A percentile compares a stretch with the other conserved stretches of the same genome.
Conservation (phyloP, 2,888 invertebrate genomes). For the Xestobium rufovillosum region DNA sequence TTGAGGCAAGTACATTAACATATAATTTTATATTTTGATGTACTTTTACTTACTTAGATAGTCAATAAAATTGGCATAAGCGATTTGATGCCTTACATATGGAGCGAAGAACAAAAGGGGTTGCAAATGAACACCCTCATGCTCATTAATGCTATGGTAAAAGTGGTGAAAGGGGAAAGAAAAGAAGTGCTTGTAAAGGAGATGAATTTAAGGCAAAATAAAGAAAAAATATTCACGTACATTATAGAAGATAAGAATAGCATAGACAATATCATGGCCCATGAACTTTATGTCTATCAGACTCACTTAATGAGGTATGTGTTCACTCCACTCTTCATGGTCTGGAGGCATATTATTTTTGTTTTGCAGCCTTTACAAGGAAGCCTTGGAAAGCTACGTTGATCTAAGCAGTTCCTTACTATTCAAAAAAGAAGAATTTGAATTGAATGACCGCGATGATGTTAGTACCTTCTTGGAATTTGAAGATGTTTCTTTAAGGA, state of each 20-base stretch:
- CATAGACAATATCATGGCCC: slow-evolving; percentile 28
- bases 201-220: slow-evolving; percentile 26
- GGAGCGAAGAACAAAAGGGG: slow-evolving; percentile 25
- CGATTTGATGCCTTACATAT: slow-evolving; percentile 30
- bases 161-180: slow-evolving; percentile 30
- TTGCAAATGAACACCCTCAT: slow-evolving; percentile 34
- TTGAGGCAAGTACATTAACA: slow-evolving; percentile 24
- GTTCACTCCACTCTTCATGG: neutral
- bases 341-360: neutral
- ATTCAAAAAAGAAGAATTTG: slow-evolving; percentile 28
- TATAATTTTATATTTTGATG: slow-evolving; percentile 2
- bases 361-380: slow-evolving; percentile 17
- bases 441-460: slow-evolving; percentile 27
- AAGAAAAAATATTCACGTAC: slow-evolving; percentile 20
- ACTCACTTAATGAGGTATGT: slow-evolving; percentile 36
- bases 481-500: slow-evolving; percentile 28
- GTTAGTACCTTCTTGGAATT: slow-evolving; percentile 34
- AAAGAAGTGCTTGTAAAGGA: slow-evolving; percentile 33
- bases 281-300: slow-evolving; percentile 37
- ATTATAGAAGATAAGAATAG: slow-evolving; percentile 27
- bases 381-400: slow-evolving; percentile 15
- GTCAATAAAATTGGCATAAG: slow-evolving; percentile 27
- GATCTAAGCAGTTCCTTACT: slow-evolving; percentile 12
- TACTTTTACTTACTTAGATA: slow-evolving; percentile 24
- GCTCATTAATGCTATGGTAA: slow-evolving; percentile 36